phyloP scores from a whole-genome alignment of 2,113 vertebrate genomes.

The Notarius quadriscutis region DNA sequence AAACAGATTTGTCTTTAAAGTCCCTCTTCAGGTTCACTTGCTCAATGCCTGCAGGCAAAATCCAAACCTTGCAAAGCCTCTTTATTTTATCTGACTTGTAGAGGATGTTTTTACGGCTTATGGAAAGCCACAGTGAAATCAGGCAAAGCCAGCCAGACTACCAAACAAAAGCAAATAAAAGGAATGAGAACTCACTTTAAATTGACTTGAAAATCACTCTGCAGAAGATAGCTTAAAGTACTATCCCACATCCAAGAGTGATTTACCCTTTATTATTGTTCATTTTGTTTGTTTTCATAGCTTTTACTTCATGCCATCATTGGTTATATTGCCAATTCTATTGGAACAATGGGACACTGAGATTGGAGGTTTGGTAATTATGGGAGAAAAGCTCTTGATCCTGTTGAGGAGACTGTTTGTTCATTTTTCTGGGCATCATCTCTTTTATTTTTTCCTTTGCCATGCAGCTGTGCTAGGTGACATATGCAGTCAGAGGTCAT shows the following conservation, averaged over 20 bases:
- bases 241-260: constrained; percentile 14
- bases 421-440: constrained; percentile 47
- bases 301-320: constrained; percentile 8
- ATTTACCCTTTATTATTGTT: constrained; percentile 16
- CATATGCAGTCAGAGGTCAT: constrained; percentile 16
- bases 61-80: constrained; percentile 32
- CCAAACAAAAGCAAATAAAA: constrained; percentile 46
- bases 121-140: constrained; percentile 46
- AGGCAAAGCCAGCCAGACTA: constrained; percentile 45
- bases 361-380: constrained; percentile 22
- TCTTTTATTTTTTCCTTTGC: constrained; percentile 40
- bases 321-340: constrained; percentile 21
- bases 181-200: constrained; percentile 27
- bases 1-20: constrained; percentile 76
- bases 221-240: constrained; percentile 4
- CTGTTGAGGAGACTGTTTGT: constrained; percentile 71
- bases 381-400: constrained; percentile 40
- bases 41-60: constrained; percentile 42
- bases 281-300: constrained; percentile 20
- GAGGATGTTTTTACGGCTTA: constrained; percentile 41
- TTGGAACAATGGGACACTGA: constrained; percentile 1
- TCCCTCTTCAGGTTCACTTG: constrained; percentile 67
- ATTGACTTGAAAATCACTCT: constrained; percentile 43
- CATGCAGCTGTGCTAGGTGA: constrained; percentile 55
- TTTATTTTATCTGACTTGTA: constrained; percentile 51